Evolutionary conservation across 2,888 invertebrate genomes (phyloP).

Genomic region (Stramonita haemastoma): DNA sequence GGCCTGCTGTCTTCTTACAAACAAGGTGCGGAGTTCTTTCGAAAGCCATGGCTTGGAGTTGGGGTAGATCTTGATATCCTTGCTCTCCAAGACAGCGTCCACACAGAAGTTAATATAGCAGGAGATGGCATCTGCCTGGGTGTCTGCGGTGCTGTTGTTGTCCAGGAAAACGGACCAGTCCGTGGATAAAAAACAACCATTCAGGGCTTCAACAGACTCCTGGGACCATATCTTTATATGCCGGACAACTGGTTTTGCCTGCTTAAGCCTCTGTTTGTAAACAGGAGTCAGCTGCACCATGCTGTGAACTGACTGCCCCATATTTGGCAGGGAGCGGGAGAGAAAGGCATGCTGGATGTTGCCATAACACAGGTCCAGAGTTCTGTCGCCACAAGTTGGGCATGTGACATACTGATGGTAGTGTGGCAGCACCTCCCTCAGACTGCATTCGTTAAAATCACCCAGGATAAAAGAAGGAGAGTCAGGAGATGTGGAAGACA

Average conservation of each 20-base stretch:
- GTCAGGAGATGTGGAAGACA: background rate
- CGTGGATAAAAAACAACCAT: background rate
- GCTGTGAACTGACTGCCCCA: background rate
- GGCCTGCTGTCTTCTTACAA: background rate
- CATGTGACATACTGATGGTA: background rate
- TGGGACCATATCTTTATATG: background rate
- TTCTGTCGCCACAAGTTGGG: background rate
- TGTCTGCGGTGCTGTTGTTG: background rate
- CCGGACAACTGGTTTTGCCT: background rate
- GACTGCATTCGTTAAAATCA: background rate
- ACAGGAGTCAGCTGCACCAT: constrained; percentile 5
- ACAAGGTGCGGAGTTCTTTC: background rate
- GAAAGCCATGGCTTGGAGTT: background rate
- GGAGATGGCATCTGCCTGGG: background rate
- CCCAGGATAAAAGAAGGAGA: background rate
- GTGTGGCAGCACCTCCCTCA: background rate
- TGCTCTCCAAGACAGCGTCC: background rate
- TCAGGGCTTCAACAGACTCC: background rate
- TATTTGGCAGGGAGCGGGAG: background rate
- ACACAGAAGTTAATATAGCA: background rate
- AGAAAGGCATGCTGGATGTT: background rate
- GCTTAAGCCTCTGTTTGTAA: background rate
- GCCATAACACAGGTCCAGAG: background rate
- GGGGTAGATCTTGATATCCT: background rate
- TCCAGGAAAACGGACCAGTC: background rate